Evolutionary conservation across 2,113 vertebrate genomes (phyloP).

Genomic region (Colinus virginianus): DNA sequence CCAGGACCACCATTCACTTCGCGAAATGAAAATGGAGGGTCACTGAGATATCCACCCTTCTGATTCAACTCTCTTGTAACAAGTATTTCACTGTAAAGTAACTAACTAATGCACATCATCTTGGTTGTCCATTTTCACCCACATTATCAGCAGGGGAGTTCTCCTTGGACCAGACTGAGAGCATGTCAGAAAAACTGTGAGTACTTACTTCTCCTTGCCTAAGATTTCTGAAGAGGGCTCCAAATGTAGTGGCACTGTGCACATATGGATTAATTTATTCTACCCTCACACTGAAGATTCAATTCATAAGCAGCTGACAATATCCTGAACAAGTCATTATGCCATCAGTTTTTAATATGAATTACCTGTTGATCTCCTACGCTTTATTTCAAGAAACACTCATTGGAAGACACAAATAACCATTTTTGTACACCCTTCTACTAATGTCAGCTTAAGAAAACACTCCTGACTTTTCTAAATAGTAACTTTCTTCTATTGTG

Average conservation of each 20-base stretch:
- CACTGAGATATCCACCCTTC: not conserved
- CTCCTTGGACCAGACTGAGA: not conserved
- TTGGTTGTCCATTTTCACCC: not conserved
- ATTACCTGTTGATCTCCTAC: not conserved
- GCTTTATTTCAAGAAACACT: not conserved
- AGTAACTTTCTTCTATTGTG: not conserved
- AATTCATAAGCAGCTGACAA: not conserved
- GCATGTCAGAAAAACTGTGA: not conserved
- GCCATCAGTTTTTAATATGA: not conserved
- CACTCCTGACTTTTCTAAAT: not conserved
- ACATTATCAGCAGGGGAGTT: not conserved
- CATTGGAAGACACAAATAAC: not conserved
- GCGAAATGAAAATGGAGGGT: not conserved
- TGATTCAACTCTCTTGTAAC: not conserved
- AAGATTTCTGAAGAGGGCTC: not conserved
- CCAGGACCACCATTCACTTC: not conserved
- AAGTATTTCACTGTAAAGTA: not conserved
- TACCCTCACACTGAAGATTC: not conserved
- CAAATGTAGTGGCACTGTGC: not conserved
- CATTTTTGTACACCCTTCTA: not conserved
- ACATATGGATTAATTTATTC: not conserved
- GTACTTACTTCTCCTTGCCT: not conserved
- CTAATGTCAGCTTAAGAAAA: not conserved
- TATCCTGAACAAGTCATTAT: not conserved
- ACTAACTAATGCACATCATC: not conserved